Percentiles rank a stretch among this genome's conserved stretches.
Evolutionary conservation across 2,888 invertebrate species (phyloP).

Genomic region (Conus canariensis): DNA sequence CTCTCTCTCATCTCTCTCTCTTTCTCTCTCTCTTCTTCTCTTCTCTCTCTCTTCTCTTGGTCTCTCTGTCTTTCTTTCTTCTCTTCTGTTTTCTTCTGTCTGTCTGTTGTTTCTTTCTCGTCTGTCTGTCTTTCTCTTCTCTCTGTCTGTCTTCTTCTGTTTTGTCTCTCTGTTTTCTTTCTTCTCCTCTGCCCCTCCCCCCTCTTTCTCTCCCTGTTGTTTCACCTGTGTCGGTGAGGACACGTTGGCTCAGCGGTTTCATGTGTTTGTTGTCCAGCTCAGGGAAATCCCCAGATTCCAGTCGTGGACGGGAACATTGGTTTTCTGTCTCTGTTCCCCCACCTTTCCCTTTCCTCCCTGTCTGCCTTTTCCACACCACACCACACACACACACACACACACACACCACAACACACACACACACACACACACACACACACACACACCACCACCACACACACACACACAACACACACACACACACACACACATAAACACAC

Average conservation of each 20-base stretch:
- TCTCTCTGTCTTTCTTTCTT: not conserved
- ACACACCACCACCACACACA: too few relatives aligned
- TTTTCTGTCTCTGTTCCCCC: not conserved
- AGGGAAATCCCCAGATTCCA: too few relatives aligned
- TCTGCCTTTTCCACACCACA: not conserved
- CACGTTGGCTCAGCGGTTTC: too few relatives aligned
- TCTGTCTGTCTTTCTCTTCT: not conserved
- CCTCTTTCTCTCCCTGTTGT: not conserved
- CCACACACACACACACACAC: too few relatives aligned
- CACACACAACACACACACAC: too few relatives aligned
- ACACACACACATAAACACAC: too few relatives aligned
- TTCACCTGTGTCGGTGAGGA: not conserved
- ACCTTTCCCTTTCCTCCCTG: not conserved
- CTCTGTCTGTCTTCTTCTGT: not conserved
- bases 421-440: too few relatives aligned
- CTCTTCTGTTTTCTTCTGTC: too few relatives aligned
- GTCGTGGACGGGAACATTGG: too few relatives aligned
- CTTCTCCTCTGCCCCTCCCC: not conserved
- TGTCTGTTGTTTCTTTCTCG: not conserved
- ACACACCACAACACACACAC: too few relatives aligned
- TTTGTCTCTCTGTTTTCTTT: not conserved
- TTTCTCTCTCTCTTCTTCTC: not conserved
- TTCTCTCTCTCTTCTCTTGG: not conserved
- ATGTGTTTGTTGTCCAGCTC: not conserved
- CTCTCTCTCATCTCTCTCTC: not conserved